A percentile compares a stretch with the other conserved stretches of the same genome.
Conservation (phyloP, 2,113 vertebrate species). For the Bostrychus sinensis region DNA sequence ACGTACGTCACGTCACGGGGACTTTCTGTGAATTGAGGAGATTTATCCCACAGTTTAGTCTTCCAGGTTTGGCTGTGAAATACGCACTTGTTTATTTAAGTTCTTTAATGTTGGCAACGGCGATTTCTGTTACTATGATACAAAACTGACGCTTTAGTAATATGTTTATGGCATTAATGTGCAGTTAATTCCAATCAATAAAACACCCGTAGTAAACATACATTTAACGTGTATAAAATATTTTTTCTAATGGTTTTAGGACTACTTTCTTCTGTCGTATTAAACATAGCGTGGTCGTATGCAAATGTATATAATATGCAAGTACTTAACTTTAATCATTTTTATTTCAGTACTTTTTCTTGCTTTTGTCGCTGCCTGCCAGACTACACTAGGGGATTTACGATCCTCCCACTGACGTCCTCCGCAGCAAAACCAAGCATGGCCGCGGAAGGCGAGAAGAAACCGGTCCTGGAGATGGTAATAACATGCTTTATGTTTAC, state of each 20-base stretch:
- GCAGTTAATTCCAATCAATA: no score
- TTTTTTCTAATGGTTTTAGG: no score
- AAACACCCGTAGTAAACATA: no score
- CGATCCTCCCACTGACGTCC: accelerated
- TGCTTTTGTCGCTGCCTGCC: slow-evolving; percentile 32
- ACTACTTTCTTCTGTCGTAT: no score
- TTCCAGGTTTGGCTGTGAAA: background rate
- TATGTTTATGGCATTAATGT: no score
- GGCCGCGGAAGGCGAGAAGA: slow-evolving; percentile 75
- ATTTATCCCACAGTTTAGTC: background rate
- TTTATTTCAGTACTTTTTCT: background rate
- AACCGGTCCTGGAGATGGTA: slow-evolving; percentile 81
- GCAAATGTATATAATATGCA: no score
- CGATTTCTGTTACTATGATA: no score
- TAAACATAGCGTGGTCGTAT: no score
- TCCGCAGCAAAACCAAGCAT: slow-evolving; percentile 61
- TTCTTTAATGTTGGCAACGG: no score
- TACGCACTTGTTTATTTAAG: background rate
- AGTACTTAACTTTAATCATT: background rate
- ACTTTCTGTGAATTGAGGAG: background rate
- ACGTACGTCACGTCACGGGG: background rate
- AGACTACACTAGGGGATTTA: accelerated
- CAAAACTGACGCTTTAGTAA: no score
- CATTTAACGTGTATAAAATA: no score
- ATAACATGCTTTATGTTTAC: background rate